Base-by-base conservation (phyloP, 2,888 invertebrate genomes). In the Pseudococcus jackbeardsleyi region DNA sequence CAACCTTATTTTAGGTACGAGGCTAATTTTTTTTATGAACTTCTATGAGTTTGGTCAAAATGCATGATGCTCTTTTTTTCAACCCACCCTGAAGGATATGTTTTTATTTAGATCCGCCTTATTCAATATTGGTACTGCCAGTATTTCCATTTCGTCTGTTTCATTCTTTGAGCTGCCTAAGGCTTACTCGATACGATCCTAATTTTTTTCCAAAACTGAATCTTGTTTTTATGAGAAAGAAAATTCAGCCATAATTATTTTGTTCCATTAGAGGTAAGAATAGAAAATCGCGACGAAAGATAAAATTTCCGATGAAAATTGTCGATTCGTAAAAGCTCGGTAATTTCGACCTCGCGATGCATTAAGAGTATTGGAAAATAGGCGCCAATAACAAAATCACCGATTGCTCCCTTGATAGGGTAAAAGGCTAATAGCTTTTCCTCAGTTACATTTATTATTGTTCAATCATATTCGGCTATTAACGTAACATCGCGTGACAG, bases 401-500 rank as follows among this genome's bases (percentile, higher is more conserved):
- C 68, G 68, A 72, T 72, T 33, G 68, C 68, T 72, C 68, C 68
- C 68, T 72, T 72, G 68, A 72, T 72, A 72, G 68, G 33, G 33
- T 72, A 72, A 72, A 72, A 72, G 68, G 68, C 68, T 72, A 72
- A 72, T 72, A 72, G 68, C 68, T 72, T 72, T 72, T 72, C 19
- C 68, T 72, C 26, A 33, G 68, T 33, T 72, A 79, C 79, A 79
- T 79, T 79, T 79, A 79, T 79, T 79, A 42, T 42, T 39, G 79
- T 42, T 79, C 79, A 79, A 79, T 79, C 79, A 79, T 42, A 79
- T 79, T 33, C n/a, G 39, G 12, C 79, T 79, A 79, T 79, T 79
- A 79, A 42, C 42, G 42, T 42, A n/a, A 42, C 79, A 79, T 79
- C 33, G 59, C 59, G 33, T 79, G 79, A 79, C 79, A 79, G 79